These are phyloP conservation scores for Muscicapa adusta DNA, from an alignment of 2,113 vertebrate species.

Conservation along the genomic window DNA sequence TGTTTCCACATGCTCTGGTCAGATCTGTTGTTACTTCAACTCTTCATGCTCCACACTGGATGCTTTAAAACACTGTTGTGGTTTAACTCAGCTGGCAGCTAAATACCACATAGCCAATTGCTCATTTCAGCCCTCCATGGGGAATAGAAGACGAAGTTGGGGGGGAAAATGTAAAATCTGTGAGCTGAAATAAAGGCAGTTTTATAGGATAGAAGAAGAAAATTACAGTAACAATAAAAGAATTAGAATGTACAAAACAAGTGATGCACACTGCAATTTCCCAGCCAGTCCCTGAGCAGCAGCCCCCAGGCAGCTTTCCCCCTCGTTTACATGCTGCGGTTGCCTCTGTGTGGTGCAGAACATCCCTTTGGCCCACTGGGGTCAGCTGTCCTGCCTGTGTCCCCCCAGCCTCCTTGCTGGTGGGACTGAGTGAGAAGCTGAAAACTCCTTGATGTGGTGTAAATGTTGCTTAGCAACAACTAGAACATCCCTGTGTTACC, in stretches of 20 bases:
- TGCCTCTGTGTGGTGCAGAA: neutral
- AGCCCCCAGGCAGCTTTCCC: neutral
- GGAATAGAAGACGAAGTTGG: neutral
- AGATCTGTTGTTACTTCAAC: neutral
- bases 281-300: neutral
- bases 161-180: neutral
- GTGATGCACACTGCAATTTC: neutral
- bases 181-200: neutral
- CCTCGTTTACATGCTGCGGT: fast-evolving
- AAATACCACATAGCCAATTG: neutral
- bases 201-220: neutral
- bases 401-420: neutral
- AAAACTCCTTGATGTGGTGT: neutral
- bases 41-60: neutral
- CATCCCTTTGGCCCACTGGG: fast-evolving
- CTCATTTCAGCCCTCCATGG: neutral
- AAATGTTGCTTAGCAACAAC: neutral
- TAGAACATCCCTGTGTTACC: neutral
- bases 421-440: neutral
- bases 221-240: neutral
- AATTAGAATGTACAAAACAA: neutral
- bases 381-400: neutral
- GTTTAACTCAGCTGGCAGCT: neutral
- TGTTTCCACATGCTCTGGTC: neutral
- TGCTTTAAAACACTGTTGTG: neutral